Evolutionary conservation across 2,797 vertebrate species (phyloP).

Genomic region (Eupleurogrammus muticus): DNA sequence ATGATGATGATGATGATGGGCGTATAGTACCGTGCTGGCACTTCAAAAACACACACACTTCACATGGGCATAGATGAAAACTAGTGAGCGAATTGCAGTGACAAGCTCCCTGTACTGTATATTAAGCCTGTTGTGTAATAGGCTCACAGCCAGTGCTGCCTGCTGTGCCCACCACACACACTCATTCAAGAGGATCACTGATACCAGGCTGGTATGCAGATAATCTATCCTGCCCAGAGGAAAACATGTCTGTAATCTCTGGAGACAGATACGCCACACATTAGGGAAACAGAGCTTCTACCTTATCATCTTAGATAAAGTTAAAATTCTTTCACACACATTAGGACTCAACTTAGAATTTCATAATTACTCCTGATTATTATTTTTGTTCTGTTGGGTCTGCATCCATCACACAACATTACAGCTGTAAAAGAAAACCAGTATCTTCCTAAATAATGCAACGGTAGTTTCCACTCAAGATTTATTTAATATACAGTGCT

Average conservation of each 20-base stretch:
- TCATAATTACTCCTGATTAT: too few relatives aligned
- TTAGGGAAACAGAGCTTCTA: constrained; percentile 38
- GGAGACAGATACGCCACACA: constrained; percentile 40
- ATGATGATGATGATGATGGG: not conserved
- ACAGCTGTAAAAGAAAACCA: not conserved
- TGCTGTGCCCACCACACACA: constrained; percentile 50
- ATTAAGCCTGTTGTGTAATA: constrained; percentile 77
- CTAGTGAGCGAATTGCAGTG: constrained; percentile 62
- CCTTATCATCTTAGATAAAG: constrained; percentile 2
- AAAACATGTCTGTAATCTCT: constrained; percentile 53
- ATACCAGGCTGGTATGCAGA: constrained; percentile 64
- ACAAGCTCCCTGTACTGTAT: constrained; percentile 59
- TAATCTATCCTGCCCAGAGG: constrained; percentile 55
- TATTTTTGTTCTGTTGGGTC: too few relatives aligned
- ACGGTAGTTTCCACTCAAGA: not conserved
- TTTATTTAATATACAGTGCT: not conserved
- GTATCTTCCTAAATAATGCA: not conserved
- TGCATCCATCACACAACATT: not conserved
- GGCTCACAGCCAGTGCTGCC: constrained; percentile 65
- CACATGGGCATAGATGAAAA: constrained; percentile 44
- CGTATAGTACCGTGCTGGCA: not conserved
- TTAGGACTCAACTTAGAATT: not conserved
- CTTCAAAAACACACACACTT: constrained; percentile 9
- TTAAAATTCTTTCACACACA: not conserved
- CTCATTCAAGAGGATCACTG: constrained; percentile 58